A percentile compares a stretch with the other conserved stretches of the same genome.
Conservation (phyloP, 2,888 invertebrate species). For the Thera obeliscata region DNA sequence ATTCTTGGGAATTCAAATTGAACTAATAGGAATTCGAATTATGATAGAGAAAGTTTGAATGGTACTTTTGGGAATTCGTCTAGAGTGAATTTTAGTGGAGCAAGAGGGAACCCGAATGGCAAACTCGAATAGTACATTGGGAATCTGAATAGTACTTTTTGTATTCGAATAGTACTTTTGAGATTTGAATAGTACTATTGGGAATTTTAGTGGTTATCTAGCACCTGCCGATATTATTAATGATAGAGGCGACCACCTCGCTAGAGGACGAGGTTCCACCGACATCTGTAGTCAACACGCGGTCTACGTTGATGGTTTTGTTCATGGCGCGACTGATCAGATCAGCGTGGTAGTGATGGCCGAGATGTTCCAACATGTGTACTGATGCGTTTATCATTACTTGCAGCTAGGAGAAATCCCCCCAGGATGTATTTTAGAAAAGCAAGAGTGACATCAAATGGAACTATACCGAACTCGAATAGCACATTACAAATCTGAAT, state of each 20-base stretch:
- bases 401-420: too few species aligned
- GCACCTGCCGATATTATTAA: slow-evolving; percentile 86
- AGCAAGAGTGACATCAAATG: too few species aligned
- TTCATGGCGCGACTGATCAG: slow-evolving; percentile 90
- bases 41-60: too few species aligned
- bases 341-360: slow-evolving; percentile 91
- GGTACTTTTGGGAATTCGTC: too few species aligned
- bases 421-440: too few species aligned
- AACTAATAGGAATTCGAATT: background rate
- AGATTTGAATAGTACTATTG: too few species aligned
- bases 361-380: slow-evolving; percentile 96
- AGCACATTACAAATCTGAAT: too few species aligned
- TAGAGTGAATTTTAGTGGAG: too few species aligned
- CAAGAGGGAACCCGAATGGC: too few species aligned
- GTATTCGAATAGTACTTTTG: background rate
- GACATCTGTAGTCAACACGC: slow-evolving; percentile 86
- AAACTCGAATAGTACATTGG: background rate
- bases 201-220: slow-evolving; percentile 7
- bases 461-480: too few species aligned
- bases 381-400: slow-evolving; percentile 98
- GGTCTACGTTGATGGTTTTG: slow-evolving; percentile 91
- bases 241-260: slow-evolving; percentile 93
- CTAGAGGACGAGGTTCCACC: slow-evolving; percentile 92
- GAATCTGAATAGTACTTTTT: background rate
- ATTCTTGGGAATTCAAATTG: background rate